A percentile compares a stretch with the other conserved stretches of the same genome.
Evolutionary conservation across 2,888 invertebrate genomes (phyloP).

Genomic region (Bellardia pandia): DNA sequence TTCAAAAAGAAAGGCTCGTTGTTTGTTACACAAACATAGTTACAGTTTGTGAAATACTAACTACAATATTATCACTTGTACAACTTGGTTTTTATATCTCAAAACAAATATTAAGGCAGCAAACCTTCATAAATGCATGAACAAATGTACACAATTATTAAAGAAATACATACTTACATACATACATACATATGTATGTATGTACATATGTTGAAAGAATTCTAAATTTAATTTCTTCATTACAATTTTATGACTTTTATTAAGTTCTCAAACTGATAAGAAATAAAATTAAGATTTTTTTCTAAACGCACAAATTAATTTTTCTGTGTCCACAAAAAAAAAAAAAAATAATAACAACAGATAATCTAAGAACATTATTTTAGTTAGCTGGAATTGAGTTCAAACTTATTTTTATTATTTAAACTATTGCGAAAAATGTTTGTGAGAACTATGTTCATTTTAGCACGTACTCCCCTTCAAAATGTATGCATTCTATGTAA

Average conservation of each 20-base stretch:
- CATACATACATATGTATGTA: not conserved
- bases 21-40: not conserved
- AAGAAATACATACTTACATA: not conserved
- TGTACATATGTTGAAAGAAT: not conserved
- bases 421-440: slow-evolving; percentile 8
- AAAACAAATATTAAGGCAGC: not conserved
- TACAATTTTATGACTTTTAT: not conserved
- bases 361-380: slow-evolving; percentile 6
- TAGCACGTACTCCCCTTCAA: slow-evolving; percentile 46
- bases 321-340: not conserved
- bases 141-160: not conserved
- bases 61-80: not conserved
- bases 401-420: slow-evolving; percentile 20
- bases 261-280: not conserved
- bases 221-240: not conserved
- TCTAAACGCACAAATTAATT: slow-evolving; percentile 18
- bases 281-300: not conserved
- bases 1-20: not conserved
- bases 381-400: not conserved
- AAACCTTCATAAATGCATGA: not conserved
- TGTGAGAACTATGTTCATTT: slow-evolving; percentile 39
- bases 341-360: slow-evolving; percentile 14
- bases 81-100: not conserved
- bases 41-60: not conserved
- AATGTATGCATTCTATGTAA: not conserved